Evolutionary conservation across 2,113 vertebrate genomes (phyloP), one percentile per base, ranked within the genome.

Genomic region (Panthera uncia): DNA sequence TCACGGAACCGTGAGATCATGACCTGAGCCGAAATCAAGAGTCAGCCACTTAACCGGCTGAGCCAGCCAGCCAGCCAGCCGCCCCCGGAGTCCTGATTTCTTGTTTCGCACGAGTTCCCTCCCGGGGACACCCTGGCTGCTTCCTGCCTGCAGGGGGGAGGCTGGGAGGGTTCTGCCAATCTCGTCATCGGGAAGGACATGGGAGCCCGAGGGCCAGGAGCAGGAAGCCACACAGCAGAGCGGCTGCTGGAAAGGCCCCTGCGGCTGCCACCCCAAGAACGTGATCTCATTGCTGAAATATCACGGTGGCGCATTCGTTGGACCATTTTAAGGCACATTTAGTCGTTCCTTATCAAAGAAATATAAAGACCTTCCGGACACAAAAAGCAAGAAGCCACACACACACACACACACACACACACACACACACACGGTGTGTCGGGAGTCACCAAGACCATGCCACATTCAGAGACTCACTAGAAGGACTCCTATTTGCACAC

Each of bases 221-320:
- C 6, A 3, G 33, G 91, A 94, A 90, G 71, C 41, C 50, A 12
- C 80, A 23, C 7, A 8, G 31, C 7, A 3, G 19, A 83, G 61
- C 23, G 13, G 76, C n/a, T 6, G 82, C 84, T 14, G 38, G 65
- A 85, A 48, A 33, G 16, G 23, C 7, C 15, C 0, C 12, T 1
- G 45, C 0, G 5, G 57, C 21, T 6, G 36, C 50, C 1, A 33
- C 33, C 13, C 76, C 29, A 0, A 14, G n/a, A 12, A 4, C 2
- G 1, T 5, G 33, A 12, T 5, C 31, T 63, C 36, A 19, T 11
- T 9, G 3, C 52, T 15, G 29, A n/a, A 19, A 25, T n/a, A 36
- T 9, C 10, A 3, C 1, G 5, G 55, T 6, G 66, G 66, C 21
- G 0, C 1, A 0, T 69, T 66, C 18, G 9, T 23, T 4, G 1